Base-by-base conservation (phyloP, 1,140 invertebrate species). In the Zaprionus inermis region DNA sequence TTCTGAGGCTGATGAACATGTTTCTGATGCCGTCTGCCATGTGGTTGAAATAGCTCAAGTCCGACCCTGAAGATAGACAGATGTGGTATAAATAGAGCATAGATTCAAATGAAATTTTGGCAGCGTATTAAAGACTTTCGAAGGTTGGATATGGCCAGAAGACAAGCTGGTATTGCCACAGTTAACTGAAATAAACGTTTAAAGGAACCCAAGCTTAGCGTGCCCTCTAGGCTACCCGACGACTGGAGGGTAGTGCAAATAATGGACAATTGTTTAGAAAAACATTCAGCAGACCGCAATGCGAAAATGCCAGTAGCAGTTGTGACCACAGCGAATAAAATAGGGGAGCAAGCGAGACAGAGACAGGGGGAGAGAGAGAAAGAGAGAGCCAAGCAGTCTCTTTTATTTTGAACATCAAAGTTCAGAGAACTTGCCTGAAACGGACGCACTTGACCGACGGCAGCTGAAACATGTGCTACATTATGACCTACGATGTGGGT, bases 291-390 rank as follows among this genome's bases (percentile, higher is more conserved):
- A 69, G 64, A 79, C 81, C 72, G 28, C 80, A 70, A 72, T 44
- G 66, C 34, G 52, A 46, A 30, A 67, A 72, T 79, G 79, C 74
- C 83, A 88, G 70, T 66, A 75, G 54, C 83, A 88, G 79, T 78
- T 64, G 28, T 66, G 78, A 83, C 83, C 83, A 70, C 83, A 83
- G 6, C 16, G 1, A 60, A 57, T 34, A 34, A 57, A n/a, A 65
- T 30, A 57, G 36, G 14, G 30, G 16, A 65, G 7, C 41, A 58
- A 14, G 2, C 14, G 36, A 38, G 36, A 41, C 0, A 41, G 6
- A 41, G n/a, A 7, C 6, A 41, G 38, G 7, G 0, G 6, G n/a
- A n/a, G 1, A 41, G 5, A 2, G 0, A 41, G 38, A 9, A 0
- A 41, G 38, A 16, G 38, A 9, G 38, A 38, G 5, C n/a, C n/a